Evolutionary conservation across 30 jellyfish, hydroid and myxozoan species (phyloP), one percentile per base, ranked within the genome.

Genomic region (Chrysaora quinquecirrha): DNA sequence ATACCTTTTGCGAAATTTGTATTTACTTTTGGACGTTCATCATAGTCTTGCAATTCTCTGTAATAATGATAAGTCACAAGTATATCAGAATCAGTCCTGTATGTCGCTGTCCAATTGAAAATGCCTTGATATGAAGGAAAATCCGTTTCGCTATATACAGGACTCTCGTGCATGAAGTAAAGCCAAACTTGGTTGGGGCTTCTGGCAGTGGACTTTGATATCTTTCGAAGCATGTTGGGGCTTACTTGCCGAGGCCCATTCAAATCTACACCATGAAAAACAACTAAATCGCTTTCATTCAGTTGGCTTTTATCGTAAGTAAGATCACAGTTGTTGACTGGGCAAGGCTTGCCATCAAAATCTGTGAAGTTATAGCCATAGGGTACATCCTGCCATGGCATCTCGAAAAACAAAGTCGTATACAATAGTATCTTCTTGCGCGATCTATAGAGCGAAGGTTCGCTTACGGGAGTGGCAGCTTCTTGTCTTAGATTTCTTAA

Each of bases 101-200:
- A 92, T 0, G 93, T 60, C n/a, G 94, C 95, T 0, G 98, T 86
- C 96, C 94, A 87, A 76, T 92, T 92, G 75, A 92, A 92, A 6
- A 92, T 12, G 12, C 89, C 96, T 4, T 75, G 34, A 47, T 68
- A 79, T 16, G 34, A 11, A 4, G 35, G 46, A 18, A 47, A n/a
- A 48, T 78, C 47, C 30, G 33, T 20, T 28, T 71, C 56, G n/a
- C n/a, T n/a, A n/a, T n/a, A n/a, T n/a, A n/a, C n/a, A n/a, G n/a
- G n/a, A n/a, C n/a, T n/a, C n/a, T n/a, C n/a, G n/a, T n/a, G n/a
- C n/a, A n/a, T n/a, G n/a, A n/a, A n/a, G n/a, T n/a, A n/a, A n/a
- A n/a, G 1, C 93, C 98, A 92, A 3, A 21, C 19, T 30, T 85
- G 95, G n/a, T n/a, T 14, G 47, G 23, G 0, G 79, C 58, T 28